Base-by-base conservation (phyloP, 2,797 vertebrate genomes). In the Sebastiscus albofasciatus region DNA sequence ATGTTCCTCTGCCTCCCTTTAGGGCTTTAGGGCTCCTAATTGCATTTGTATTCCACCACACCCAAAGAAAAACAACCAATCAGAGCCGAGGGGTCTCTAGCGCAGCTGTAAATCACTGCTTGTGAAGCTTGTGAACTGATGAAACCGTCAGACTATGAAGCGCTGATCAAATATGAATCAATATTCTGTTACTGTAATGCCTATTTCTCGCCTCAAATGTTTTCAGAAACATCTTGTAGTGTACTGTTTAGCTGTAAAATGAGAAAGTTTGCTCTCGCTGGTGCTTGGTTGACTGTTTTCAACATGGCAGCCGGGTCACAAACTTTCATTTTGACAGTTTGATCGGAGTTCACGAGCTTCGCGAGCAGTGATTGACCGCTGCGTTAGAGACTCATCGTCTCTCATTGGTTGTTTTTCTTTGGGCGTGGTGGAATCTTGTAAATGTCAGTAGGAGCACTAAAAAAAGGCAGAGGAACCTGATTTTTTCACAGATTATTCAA, bases 301-400 rank as follows among this genome's bases (percentile, higher is more conserved):
- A 29, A 29, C 29, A 29, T 29, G 29, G 29, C 29, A 10, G 49
- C 8, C 8, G 4, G n/a, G 10, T 29, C 29, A 24, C 11, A 33
- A 33, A 34, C 29, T 5, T 16, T 29, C 27, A 42, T 14, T 42
- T 42, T 42, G 39, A 8, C 20, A 54, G 49, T 54, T 22, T 54
- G 49, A 54, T 54, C 0, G 9, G 20, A 54, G 49, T 54, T 54
- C 20, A 54, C 49, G 7, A 0, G 42, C 0, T 46, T 46, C 6
- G 39, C 5, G 39, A 42, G 39, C 39, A 42, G 39, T 42, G 39
- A 16, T 16, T 56, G 24, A 26, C 55, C 26, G 55, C 49, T 52
- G 49, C 20, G 8, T 52, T n/a, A 52, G 20, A 52, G 18, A 52
- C 18, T 52, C 49, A 0, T 52, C 20, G 14, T 3, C 20, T 56